Percentiles rank a stretch among this genome's conserved stretches.
These are phyloP conservation scores for Heterocephalus glaber DNA, from an alignment of 2,113 vertebrate genomes.

Conservation along the genomic window DNA sequence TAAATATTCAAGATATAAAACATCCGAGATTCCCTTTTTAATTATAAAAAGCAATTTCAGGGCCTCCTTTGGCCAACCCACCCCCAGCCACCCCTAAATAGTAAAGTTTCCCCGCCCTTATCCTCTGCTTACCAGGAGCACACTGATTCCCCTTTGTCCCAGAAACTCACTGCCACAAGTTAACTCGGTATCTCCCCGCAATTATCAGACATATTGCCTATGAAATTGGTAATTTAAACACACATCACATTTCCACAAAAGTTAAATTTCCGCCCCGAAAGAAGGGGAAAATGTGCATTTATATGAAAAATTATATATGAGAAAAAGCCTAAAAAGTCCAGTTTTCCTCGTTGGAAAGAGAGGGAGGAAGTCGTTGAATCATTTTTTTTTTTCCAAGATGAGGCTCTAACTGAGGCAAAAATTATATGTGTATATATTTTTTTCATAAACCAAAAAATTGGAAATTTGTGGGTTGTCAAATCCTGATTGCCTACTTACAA, in stretches of 20 bases:
- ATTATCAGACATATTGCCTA: conserved; percentile 86
- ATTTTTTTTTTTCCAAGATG: conserved; percentile 9
- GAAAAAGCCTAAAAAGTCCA: conserved; percentile 80
- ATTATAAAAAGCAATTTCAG: conserved; percentile 91
- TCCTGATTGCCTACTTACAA: conserved; percentile 59
- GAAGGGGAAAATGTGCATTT: conserved; percentile 86
- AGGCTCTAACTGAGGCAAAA: conserved; percentile 69
- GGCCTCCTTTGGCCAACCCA: conserved; percentile 65
- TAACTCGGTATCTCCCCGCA: conserved; percentile 84
- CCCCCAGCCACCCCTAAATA: conserved; percentile 71
- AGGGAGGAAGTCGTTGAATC: conserved; percentile 67
- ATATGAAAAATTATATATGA: conserved; percentile 89
- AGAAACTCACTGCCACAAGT: conserved; percentile 81
- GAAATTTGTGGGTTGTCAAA: conserved; percentile 68
- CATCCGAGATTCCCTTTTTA: conserved; percentile 91
- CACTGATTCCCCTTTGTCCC: conserved; percentile 82
- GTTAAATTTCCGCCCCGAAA: conserved; percentile 85
- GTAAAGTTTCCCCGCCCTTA: conserved; percentile 83
- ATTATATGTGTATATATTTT: conserved; percentile 50
- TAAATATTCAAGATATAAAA: conserved; percentile 91
- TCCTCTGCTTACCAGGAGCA: conserved; percentile 83
- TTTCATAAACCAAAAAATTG: conserved; percentile 78
- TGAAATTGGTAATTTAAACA: conserved; percentile 86
- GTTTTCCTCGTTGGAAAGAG: conserved; percentile 70
- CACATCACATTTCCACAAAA: conserved; percentile 84